Evolutionary conservation across 2,888 invertebrate species (phyloP).

Genomic region (Stenchaetothrips biformis): DNA sequence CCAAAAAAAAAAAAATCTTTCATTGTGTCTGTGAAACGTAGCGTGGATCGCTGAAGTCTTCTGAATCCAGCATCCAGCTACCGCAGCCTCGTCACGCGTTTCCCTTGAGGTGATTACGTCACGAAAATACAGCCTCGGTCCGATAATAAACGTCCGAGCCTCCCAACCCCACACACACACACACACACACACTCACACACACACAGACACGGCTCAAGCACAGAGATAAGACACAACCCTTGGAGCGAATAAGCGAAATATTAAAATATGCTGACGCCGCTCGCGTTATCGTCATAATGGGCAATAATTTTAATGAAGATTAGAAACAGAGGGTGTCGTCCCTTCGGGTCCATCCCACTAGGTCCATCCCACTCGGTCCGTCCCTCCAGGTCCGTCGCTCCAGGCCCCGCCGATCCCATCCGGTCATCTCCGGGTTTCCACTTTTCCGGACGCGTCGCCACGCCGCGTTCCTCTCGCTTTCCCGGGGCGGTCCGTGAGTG

Average conservation of each 20-base stretch:
- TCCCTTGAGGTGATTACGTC: neutral
- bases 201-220: neutral
- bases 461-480: no score
- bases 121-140: constrained; percentile 1
- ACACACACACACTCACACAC: neutral
- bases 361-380: no score
- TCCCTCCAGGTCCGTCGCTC: neutral
- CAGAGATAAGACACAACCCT: constrained; percentile 24
- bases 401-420: neutral
- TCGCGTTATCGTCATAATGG: constrained; percentile 13
- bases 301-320: constrained; percentile 22
- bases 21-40: no score
- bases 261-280: constrained; percentile 19
- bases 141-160: constrained; percentile 6
- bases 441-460: no score
- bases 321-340: constrained; percentile 17
- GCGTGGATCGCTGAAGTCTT: no score
- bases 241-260: constrained; percentile 14
- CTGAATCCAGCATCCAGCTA: no score
- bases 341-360: neutral
- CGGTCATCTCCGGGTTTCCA: neutral
- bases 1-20: no score
- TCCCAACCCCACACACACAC: neutral
- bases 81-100: neutral
- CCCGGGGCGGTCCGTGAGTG: no score